Evolutionary conservation across 2,113 vertebrate species (phyloP), one percentile per base, ranked within the genome.

Genomic region (Paratilapia polleni): DNA sequence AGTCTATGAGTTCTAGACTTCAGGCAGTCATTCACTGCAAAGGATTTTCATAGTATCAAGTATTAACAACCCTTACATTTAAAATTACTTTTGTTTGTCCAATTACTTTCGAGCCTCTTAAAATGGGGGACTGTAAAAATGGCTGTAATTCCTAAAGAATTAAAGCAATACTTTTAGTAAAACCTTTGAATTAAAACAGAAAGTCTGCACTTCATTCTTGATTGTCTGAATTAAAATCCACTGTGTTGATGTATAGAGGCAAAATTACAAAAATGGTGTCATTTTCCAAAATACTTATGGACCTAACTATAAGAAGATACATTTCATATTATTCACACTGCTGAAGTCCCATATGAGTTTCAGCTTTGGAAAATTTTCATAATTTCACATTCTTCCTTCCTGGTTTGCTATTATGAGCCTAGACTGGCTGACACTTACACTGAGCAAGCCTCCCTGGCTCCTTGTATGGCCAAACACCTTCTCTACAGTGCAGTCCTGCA

Each of bases 401-500:
- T 26, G 62, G n/a, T 0, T 68, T 68, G 15, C 63, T n/a, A n/a
- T n/a, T 31, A 20, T 19, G 26, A 19, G 8, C 13, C 14, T 20
- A 34, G 3, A 13, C 3, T 34, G 36, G 2, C 22, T n/a, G 31
- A 66, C 5, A 92, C 93, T 91, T 88, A 95, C 85, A 13, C 94
- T 97, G 87, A 96, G 61, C 6, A 97, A 95, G 31, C 95, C 95
- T 73, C 95, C 94, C 77, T 92, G 95, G 92, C 96, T 97, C 89
- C 91, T 88, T 78, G 94, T 94, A 90, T 96, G 95, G 79, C 97
- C 96, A 76, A 97, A 96, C 89, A 96, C 94, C 96, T 97, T 91
- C 92, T 97, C 96, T 88, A 95, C 85, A 8, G 79, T n/a, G 70
- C 97, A 97, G 70, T 99, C 96, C 38, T 93, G 94, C 90, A 99